A percentile compares a stretch with the other conserved stretches of the same genome.
Conservation (phyloP, 2,888 invertebrate species). For the Zaprionus bogoriensis region DNA sequence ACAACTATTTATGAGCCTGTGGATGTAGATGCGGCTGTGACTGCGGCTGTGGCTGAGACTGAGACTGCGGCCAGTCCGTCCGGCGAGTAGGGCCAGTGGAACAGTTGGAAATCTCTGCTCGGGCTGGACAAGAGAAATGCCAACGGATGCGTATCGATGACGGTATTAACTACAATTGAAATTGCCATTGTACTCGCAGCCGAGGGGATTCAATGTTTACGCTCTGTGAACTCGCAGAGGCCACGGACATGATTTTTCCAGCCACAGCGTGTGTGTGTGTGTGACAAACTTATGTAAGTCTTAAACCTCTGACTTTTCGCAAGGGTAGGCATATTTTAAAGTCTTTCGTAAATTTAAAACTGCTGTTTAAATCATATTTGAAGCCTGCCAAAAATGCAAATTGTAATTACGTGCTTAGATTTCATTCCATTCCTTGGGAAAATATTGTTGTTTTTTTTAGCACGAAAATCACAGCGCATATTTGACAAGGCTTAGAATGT, state of each 20-base stretch:
- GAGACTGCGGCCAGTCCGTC: background rate
- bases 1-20: slow-evolving; percentile 50
- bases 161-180: slow-evolving; percentile 52
- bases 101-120: slow-evolving; percentile 21
- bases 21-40: slow-evolving; percentile 2
- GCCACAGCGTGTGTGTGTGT: no score
- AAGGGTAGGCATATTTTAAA: no score
- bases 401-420: background rate
- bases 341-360: no score
- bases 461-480: background rate
- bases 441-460: background rate
- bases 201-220: slow-evolving; percentile 34
- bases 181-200: slow-evolving; percentile 36
- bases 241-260: background rate
- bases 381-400: no score
- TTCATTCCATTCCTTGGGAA: background rate
- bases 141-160: slow-evolving; percentile 42
- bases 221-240: slow-evolving; percentile 8
- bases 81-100: background rate
- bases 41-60: slow-evolving; percentile 5
- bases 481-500: background rate
- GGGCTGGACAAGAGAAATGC: background rate
- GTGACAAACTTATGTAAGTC: background rate
- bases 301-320: no score
- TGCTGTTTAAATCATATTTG: no score